Conservation (phyloP, 2,888 invertebrate species). For the Notocelia uddmanniana region DNA sequence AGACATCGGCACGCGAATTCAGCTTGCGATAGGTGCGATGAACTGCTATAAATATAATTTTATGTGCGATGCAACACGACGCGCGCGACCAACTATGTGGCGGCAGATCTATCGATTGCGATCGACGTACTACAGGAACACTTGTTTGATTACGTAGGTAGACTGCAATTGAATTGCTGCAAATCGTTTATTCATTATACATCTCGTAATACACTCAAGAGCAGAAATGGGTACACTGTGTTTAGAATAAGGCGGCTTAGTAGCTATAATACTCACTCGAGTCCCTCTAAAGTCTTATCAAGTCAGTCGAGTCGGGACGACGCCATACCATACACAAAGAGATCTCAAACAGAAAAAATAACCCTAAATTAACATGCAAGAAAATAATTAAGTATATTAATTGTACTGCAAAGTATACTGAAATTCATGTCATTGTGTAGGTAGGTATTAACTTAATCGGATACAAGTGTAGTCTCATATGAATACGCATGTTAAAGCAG, state of each 20-base stretch:
- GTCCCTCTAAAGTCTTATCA: not conserved
- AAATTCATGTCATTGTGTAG: not conserved
- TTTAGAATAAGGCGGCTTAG: not conserved
- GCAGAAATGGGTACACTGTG: no score
- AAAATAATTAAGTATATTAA: not conserved
- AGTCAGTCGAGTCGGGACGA: no score
- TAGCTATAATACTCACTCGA: not conserved
- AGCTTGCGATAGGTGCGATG: slow-evolving; percentile 82
- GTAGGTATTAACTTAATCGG: slow-evolving; percentile 3
- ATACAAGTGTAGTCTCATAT: slow-evolving; percentile 16
- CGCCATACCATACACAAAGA: not conserved
- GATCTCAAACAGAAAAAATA: no score
- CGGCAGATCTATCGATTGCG: slow-evolving; percentile 50
- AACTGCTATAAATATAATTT: slow-evolving; percentile 84
- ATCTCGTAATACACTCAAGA: not conserved
- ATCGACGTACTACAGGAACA: slow-evolving; percentile 45
- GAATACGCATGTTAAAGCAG: slow-evolving; percentile 32
- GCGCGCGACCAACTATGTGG: slow-evolving; percentile 66
- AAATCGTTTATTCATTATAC: slow-evolving; percentile 2
- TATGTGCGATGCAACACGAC: slow-evolving; percentile 71
- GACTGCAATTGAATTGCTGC: slow-evolving; percentile 44
- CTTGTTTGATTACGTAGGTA: slow-evolving; percentile 44
- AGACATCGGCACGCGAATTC: slow-evolving; percentile 84
- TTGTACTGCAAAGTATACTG: not conserved
- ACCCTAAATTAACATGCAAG: no score